Base-by-base conservation (phyloP, 2,797 vertebrate genomes). In the Chelidonichthys spinosus region DNA sequence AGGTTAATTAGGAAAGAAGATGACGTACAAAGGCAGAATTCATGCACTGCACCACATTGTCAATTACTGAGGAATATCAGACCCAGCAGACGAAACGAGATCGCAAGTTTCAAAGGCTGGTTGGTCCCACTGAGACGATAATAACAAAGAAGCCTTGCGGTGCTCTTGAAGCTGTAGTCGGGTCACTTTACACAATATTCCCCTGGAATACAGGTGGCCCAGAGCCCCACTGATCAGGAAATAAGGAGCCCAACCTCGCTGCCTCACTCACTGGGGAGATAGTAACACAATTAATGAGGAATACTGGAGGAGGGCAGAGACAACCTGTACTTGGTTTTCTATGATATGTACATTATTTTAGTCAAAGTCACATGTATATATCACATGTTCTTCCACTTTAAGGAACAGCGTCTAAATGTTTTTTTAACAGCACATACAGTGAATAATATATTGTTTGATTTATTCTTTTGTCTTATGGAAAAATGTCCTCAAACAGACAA, bases 191-290 rank as follows among this genome's bases (percentile, higher is more conserved):
- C 77, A 72, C 77, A 72, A 68, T 64, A 75, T 63, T 73, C 67
- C 11, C 73, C 72, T 72, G 70, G 83, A 64, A 70, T 42, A 50
- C 72, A 83, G 75, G 81, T 80, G 78, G 63, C 50, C 72, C 4
- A 43, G 44, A 82, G 49, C 67, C 87, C 89, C 75, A 72, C 87
- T 81, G 90, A 78, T 85, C 75, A 63, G 87, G 74, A 90, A 87
- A 89, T 86, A 87, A 69, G 77, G 60, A 84, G 65, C 47, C 68
- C 69, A 65, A 76, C 35, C 37, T 64, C 43, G 65, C 63, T 66
- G 79, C 72, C 69, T 74, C 72, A 63, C 78, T 82, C 86, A 68
- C 69, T 84, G 72, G 79, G 78, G 63, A 55, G 32, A 76, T 66
- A 60, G 69, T 82, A 70, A 87, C 85, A 85, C 69, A 73, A 64